Percentiles rank a stretch among this genome's conserved stretches.
phyloP scores from a whole-genome alignment of 2,888 invertebrate species.

The Calameuta filiformis region DNA sequence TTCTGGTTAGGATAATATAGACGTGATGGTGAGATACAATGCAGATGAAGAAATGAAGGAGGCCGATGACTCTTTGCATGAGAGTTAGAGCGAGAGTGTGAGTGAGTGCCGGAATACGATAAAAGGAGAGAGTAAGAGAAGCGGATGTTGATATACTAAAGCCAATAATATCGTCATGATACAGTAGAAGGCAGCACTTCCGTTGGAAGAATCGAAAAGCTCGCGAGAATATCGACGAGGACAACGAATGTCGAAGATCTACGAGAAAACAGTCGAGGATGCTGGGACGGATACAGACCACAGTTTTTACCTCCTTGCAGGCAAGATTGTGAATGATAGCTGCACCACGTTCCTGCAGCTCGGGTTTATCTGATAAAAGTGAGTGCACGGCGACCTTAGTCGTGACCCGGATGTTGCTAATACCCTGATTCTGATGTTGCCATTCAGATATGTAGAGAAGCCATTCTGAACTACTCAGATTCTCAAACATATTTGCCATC shows the following conservation, averaged over 20 bases:
- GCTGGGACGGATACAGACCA: slow-evolving; percentile 81
- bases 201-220: slow-evolving; percentile 14
- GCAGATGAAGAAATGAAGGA: neutral
- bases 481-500: slow-evolving; percentile 92
- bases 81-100: neutral
- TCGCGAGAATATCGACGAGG: neutral
- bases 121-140: neutral
- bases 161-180: neutral
- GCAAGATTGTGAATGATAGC: slow-evolving; percentile 92
- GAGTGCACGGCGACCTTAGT: slow-evolving; percentile 92
- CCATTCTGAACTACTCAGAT: slow-evolving; percentile 91
- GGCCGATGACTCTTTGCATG: neutral
- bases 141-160: neutral
- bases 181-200: slow-evolving; percentile 43
- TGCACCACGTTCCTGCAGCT: slow-evolving; percentile 83
- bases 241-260: neutral
- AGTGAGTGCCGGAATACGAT: neutral
- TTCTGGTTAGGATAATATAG: neutral
- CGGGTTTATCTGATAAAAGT: slow-evolving; percentile 77
- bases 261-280: slow-evolving; percentile 3
- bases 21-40: neutral
- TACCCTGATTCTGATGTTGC: slow-evolving; percentile 79
- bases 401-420: slow-evolving; percentile 90
- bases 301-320: slow-evolving; percentile 96
- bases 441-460: slow-evolving; percentile 94